A percentile compares a stretch with the other conserved stretches of the same genome.
Conservation (phyloP, 1,140 invertebrate genomes). For the Ptiloglossa arizonensis region DNA sequence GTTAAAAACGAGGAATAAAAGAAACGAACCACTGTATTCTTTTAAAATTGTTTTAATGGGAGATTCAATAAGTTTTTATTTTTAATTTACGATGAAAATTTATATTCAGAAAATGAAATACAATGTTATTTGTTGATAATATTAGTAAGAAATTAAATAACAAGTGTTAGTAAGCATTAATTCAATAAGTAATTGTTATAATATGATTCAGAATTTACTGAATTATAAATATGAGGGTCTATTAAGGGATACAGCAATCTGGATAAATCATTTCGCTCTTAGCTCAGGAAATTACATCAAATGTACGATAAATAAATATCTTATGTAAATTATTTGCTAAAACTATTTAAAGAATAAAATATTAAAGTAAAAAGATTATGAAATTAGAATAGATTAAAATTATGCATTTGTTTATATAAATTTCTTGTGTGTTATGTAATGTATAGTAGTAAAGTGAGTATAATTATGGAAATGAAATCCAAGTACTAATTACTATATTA, state of each 20-base stretch:
- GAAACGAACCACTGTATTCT: constrained; percentile 18
- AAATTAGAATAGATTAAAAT: neutral
- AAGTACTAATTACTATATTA: constrained; percentile 13
- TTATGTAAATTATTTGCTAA: constrained; percentile 1
- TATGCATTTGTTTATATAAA: constrained; percentile 23
- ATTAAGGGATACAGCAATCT: constrained; percentile 4
- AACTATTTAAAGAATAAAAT: neutral
- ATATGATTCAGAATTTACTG: constrained; percentile 23
- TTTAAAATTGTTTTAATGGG: constrained; percentile 19
- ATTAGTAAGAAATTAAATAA: neutral
- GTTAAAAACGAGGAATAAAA: neutral
- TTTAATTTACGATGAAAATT: constrained; percentile 17
- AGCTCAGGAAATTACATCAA: neutral
- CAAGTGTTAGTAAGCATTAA: neutral
- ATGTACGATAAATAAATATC: neutral
- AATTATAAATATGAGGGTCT: constrained; percentile 6
- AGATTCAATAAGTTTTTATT: constrained; percentile 3
- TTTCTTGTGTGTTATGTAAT: constrained; percentile 18
- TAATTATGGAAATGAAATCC: constrained; percentile 20
- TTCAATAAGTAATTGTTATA: neutral
- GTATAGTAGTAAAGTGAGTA: constrained; percentile 2
- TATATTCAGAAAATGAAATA: neutral
- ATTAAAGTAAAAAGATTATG: neutral
- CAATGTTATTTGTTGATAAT: neutral
- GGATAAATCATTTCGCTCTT: neutral